Evolutionary conservation across 2,797 vertebrate species (phyloP).

Genomic region (Scyliorhinus canicula): DNA sequence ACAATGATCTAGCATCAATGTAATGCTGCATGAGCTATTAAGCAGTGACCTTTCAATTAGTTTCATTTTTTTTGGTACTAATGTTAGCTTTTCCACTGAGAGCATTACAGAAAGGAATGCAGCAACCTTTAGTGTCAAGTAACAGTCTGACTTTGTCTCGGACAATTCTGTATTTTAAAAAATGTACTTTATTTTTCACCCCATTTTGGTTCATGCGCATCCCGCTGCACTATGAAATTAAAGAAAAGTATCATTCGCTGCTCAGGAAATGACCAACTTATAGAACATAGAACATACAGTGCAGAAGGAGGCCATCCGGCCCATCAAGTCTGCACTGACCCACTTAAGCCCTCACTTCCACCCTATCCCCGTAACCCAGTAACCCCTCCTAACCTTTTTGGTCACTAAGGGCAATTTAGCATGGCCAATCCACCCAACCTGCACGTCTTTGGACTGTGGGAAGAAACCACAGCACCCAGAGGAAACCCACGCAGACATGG

Average conservation of each 20-base stretch:
- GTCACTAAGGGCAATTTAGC: too few relatives aligned
- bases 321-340: too few relatives aligned
- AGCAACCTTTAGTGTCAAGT: background rate
- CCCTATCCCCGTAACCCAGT: too few relatives aligned
- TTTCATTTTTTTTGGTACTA: conserved; percentile 14
- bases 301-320: too few relatives aligned
- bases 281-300: too few relatives aligned
- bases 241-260: background rate
- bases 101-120: background rate
- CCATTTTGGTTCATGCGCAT: background rate
- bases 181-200: background rate
- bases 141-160: background rate
- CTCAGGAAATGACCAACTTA: background rate
- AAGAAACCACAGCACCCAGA: too few relatives aligned
- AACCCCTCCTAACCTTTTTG: too few relatives aligned
- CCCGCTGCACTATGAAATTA: background rate
- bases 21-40: conserved; percentile 15
- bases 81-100: conserved; percentile 11
- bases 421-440: too few relatives aligned
- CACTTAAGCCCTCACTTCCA: too few relatives aligned
- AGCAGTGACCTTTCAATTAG: conserved; percentile 26
- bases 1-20: conserved; percentile 12
- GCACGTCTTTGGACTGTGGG: too few relatives aligned
- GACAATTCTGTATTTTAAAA: background rate
- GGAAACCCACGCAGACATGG: too few relatives aligned